Base-by-base conservation (phyloP, 1,140 invertebrate species). In the Megathymus violae region DNA sequence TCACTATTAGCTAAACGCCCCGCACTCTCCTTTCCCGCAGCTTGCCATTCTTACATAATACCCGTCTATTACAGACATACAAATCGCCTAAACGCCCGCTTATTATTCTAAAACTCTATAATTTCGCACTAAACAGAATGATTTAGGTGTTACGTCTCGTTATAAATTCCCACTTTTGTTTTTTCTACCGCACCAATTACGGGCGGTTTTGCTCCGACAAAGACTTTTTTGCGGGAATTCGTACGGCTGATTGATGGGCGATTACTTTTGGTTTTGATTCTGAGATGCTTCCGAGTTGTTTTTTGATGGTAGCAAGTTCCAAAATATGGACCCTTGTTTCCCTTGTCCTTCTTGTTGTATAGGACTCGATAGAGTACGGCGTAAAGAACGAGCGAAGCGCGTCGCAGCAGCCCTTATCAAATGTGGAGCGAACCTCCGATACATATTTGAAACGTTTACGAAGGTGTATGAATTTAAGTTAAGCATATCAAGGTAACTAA, bases 81-180 rank as follows among this genome's bases (percentile, higher is more conserved):
- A 79, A 81, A 88, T 85, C 82, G 77, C 79, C 78, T 85, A 87
- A 89, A 87, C 85, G 78, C 64, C 69, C 74, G 71, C 82, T 46
- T 58, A 58, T 46, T 17, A 17, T 31, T 4, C 84, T 83, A 85
- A 83, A 83, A 85, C 76, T 78, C 78, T 88, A 89, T 89, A 90
- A 90, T 90, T 90, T 88, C 43, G 83, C 86, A 86, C 80, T 88
- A 87, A 89, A 87, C 78, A 74, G 76, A 78, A 85, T 88, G 85
- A 90, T 88, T 85, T 84, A 73, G 69, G 65, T 76, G 72, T 88
- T 83, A 84, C 78, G 67, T 88, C 82, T 88, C 78, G 82, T 90
- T 85, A 89, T 80, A 88, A 85, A 88, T 82, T 84, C 79, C 75
- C 73, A 87, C 80, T 83, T 88, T 88, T 89, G 82, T 90, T 88